These are phyloP conservation scores for Myotis pilosus DNA, from an alignment of 2,797 vertebrate genomes.

Conservation along the genomic window DNA sequence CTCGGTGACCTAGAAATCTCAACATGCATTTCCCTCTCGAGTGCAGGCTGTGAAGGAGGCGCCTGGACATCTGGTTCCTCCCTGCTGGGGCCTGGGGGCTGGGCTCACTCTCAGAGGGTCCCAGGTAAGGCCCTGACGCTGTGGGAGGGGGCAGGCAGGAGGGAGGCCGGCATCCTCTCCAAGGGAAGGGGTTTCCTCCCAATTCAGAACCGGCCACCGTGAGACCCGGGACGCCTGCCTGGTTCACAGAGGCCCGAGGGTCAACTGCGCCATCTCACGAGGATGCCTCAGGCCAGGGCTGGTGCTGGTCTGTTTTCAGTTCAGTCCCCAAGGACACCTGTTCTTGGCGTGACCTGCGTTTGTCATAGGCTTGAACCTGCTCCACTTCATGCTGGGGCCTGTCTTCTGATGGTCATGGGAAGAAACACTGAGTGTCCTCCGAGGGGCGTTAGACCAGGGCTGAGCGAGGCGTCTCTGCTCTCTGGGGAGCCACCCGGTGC, in stretches of 20 bases:
- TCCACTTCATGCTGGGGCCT: rapidly evolving
- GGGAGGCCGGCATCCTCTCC: rapidly evolving
- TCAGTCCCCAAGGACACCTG: neutral
- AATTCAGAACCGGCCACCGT: rapidly evolving
- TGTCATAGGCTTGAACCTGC: neutral
- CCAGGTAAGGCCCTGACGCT: neutral
- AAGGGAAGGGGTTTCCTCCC: neutral
- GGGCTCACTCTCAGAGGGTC: neutral
- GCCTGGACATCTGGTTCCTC: neutral
- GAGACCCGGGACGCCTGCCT: rapidly evolving
- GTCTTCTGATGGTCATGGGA: neutral
- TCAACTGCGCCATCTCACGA: neutral
- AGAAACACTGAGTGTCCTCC: neutral
- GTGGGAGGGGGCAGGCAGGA: neutral
- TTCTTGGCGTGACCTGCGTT: no score
- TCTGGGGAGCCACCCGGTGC: neutral
- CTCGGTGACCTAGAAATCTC: neutral
- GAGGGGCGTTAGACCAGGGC: neutral
- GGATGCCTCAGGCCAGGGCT: neutral
- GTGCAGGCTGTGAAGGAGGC: neutral
- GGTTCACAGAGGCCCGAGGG: neutral
- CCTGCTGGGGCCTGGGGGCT: neutral
- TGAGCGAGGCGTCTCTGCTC: rapidly evolving
- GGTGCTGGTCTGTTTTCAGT: neutral
- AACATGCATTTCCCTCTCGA: neutral